phyloP scores from a whole-genome alignment of 2,113 vertebrate species.

The Microtus montanus region DNA sequence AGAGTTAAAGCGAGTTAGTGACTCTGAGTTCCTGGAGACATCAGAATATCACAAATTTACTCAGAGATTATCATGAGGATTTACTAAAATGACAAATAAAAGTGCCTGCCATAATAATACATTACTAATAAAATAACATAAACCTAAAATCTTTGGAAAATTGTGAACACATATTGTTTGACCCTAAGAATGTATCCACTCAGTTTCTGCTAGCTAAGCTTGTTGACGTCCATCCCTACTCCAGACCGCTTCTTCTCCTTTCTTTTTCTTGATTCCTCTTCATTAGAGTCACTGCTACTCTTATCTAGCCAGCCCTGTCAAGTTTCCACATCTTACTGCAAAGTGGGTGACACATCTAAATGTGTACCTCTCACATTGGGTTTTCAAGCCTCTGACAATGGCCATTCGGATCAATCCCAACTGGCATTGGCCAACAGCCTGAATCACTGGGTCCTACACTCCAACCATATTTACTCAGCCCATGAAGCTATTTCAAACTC shows the following conservation, averaged over 20 bases:
- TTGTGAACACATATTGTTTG: not conserved
- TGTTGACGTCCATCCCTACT: not conserved
- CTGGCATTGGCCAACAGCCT: not conserved
- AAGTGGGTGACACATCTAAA: not conserved
- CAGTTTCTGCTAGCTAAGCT: not conserved
- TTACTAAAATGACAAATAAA: slow-evolving; percentile 26
- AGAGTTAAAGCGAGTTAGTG: not conserved
- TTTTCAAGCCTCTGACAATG: not conserved
- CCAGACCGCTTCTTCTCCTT: not conserved
- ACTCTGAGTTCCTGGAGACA: slow-evolving; percentile 12
- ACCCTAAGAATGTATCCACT: not conserved
- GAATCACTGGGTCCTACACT: not conserved
- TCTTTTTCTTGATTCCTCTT: slow-evolving; percentile 30
- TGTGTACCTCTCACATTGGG: not conserved
- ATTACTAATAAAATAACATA: not conserved
- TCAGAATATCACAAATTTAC: not conserved
- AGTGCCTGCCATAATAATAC: not conserved
- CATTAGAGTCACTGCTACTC: not conserved
- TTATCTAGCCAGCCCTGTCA: not conserved
- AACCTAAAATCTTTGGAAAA: slow-evolving; percentile 18
- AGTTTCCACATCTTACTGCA: not conserved
- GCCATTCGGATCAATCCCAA: not conserved
- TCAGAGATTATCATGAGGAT: not conserved
- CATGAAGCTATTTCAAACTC: not conserved
- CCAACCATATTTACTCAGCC: not conserved